Base-by-base conservation (phyloP, 2,888 invertebrate species). In the Nephrotoma guestfalica region DNA sequence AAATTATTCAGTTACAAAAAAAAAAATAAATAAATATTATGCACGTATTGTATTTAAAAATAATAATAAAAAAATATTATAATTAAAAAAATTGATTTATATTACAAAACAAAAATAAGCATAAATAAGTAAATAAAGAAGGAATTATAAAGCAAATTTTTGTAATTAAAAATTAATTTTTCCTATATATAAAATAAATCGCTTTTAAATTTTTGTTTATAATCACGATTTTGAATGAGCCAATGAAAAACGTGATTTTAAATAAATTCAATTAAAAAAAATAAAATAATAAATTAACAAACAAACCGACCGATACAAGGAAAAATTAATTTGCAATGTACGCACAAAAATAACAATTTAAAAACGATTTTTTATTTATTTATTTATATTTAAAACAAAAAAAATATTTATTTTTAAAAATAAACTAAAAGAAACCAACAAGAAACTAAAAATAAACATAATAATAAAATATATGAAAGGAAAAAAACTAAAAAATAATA, bases 221-320 rank as follows among this genome's bases (percentile, higher is more conserved):
- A 86, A 86, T 86, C 85, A 42, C 85, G 43, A 18, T 87, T 87
- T 87, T 86, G 86, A 86, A 86, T 86, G 86, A 87, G 86, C 87
- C 87, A 86, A 87, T 87, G 86, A 85, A 85, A 47, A 86, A 85
- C 71, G 83, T 84, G 71, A 87, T 85, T 86, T 84, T 86, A 57
- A 57, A 57, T 57, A 57, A 57, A 15, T 57, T 4, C 15, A 57
- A 15, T 57, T 15, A 57, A 57, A 57, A 15, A 15, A 15, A 45
- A 42, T 40, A 30, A n/a, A 57, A 57, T 15, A 57, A 30, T 30
- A 30, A 30, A 30, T 30, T 30, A 30, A 30, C 83, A 84, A 41
- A 86, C 6, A 15, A 85, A 87, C 30, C 30, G 30, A 87, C 30
- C 30, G 30, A 30, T 30, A 30, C 3, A 86, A 40, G 41, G n/a